Base-by-base conservation (phyloP, 2,888 invertebrate species). In the Piscicola geometra region DNA sequence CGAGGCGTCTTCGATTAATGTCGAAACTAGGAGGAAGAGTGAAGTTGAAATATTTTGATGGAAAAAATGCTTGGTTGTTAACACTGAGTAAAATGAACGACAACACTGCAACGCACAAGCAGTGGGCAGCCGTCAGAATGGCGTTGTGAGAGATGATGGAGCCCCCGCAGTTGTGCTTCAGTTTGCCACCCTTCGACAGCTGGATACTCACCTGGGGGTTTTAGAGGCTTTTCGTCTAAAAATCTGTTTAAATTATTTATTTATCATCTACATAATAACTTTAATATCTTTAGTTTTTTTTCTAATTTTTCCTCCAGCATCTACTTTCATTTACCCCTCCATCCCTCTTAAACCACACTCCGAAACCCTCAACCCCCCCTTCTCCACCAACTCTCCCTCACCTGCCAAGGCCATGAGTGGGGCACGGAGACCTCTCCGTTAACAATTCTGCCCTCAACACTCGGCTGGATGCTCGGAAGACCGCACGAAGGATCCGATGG, bases 101-200 rank as follows among this genome's bases (percentile, higher is more conserved):
- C n/a, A n/a, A n/a, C n/a, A n/a, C 71, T 5, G 9, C n/a, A 25
- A 71, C 79, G 15, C 21, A 75, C 69, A 73, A 72, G 50, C 83
- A 84, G 72, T 84, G 83, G 0, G 83, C 82, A 0, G 84, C 83
- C 2, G 83, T 82, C 18, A 84, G 76, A 18, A 83, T 80, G 56
- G 81, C 76, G 18, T 78, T 71, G 18, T 81, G 78, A 50, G 79
- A 80, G 12, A 84, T 77, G 36, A 84, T 80, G 56, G 81, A 81
- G 1, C 83, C 84, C 0, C 82, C 83, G 79, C 84, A 84, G 0
- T 60, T 64, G 28, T 73, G 56, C 15, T 71, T 60, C 2, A 60
- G 73, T 25, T 25, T 33, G 3, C 52, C 56, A 12, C 36, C 41
- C 5, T 60, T 30, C 36, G 64, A 28, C 18, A 35, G 5, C n/a